A percentile compares a stretch with the other conserved stretches of the same genome.
phyloP scores from a whole-genome alignment of 1,140 invertebrate species.

The Monochamus saltuarius region DNA sequence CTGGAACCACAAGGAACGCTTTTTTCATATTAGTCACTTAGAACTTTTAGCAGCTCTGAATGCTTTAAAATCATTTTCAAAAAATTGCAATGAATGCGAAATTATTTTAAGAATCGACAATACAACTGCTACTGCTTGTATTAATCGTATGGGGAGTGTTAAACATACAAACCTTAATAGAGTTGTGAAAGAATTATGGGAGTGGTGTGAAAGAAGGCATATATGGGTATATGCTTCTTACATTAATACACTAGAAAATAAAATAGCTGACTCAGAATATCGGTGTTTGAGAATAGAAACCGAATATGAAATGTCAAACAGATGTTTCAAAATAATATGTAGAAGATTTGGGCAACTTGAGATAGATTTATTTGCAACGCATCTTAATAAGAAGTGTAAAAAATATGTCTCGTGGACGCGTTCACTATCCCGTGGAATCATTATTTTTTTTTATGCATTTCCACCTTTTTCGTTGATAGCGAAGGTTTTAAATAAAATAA shows the following conservation, averaged over 20 bases:
- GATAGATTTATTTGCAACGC: slow-evolving; percentile 21
- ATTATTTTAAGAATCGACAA: no score
- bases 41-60: slow-evolving; percentile 44
- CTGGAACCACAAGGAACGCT: slow-evolving; percentile 38
- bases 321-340: slow-evolving; percentile 11
- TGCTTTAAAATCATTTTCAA: no score
- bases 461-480: slow-evolving; percentile 13
- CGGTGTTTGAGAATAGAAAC: slow-evolving; percentile 12
- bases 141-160: no score
- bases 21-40: slow-evolving; percentile 47
- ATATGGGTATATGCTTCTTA: slow-evolving; percentile 48
- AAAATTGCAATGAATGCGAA: no score
- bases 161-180: no score
- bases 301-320: slow-evolving; percentile 2
- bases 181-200: no score
- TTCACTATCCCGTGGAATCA: slow-evolving; percentile 1
- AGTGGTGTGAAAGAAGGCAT: slow-evolving; percentile 46
- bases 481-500: slow-evolving; percentile 14
- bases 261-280: slow-evolving; percentile 34
- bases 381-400: slow-evolving; percentile 17
- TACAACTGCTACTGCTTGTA: no score
- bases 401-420: slow-evolving; percentile 11
- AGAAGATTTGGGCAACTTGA: slow-evolving; percentile 11
- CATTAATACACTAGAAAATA: slow-evolving; percentile 45
- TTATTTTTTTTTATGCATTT: slow-evolving; percentile 18